phyloP scores from a whole-genome alignment of 2,113 vertebrate genomes.

The Phrynocephalus versicolor region DNA sequence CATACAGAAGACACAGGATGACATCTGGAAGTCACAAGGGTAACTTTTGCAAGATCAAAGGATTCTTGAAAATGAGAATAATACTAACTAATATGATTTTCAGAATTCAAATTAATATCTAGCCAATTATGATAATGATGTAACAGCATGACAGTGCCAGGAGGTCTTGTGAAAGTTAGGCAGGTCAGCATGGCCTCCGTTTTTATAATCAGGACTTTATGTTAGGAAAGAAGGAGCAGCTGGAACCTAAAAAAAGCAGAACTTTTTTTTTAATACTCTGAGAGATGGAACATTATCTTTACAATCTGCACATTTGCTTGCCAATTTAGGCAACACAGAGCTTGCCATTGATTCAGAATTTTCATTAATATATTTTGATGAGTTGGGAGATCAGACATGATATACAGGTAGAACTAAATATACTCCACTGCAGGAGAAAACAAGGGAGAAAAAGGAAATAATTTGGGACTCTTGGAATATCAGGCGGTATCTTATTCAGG shows the following conservation, averaged over 20 bases:
- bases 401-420: not conserved
- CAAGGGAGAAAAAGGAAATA: no score
- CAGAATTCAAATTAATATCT: constrained; percentile 56
- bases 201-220: constrained; percentile 23
- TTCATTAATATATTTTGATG: not conserved
- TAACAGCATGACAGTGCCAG: constrained; percentile 23
- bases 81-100: constrained; percentile 43
- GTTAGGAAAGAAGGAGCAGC: not conserved
- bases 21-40: not conserved
- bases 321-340: not conserved
- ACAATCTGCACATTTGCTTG: no score
- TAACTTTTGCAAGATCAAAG: constrained; percentile 57
- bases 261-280: no score
- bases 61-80: constrained; percentile 36
- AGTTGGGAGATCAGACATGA: not conserved
- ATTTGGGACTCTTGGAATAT: no score
- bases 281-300: not conserved
- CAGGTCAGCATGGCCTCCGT: constrained; percentile 46
- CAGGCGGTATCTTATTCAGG: no score
- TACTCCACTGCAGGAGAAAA: no score
- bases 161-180: constrained; percentile 13
- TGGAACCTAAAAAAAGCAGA: no score
- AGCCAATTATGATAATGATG: constrained; percentile 46
- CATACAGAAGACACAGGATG: constrained; percentile 13
- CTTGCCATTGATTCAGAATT: not conserved